These are phyloP conservation scores for Notolepis coatsorum DNA, from an alignment of 2,797 vertebrate species.

Conservation along the genomic window DNA sequence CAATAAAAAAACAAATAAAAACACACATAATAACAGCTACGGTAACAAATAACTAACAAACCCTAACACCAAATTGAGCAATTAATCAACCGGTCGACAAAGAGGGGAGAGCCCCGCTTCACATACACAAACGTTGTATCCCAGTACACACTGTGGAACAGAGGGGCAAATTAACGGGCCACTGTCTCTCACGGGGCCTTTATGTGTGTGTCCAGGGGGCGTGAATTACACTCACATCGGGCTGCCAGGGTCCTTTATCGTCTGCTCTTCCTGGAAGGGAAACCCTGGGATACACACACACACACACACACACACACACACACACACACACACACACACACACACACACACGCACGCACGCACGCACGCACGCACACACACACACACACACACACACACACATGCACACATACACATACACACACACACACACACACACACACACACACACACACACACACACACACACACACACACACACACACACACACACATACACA, in stretches of 20 bases:
- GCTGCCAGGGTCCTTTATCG: conserved; percentile 56
- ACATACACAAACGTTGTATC: neutral
- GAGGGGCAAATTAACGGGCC: conserved; percentile 15
- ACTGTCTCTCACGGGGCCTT: conserved; percentile 23
- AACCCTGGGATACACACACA: conserved; percentile 53
- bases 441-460: no score
- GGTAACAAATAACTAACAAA: no score
- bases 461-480: conserved; percentile 33
- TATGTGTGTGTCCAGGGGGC: conserved; percentile 34
- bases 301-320: no score
- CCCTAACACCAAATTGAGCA: no score
- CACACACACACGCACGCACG: no score
- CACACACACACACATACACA: neutral
- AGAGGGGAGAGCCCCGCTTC: no score
- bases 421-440: no score
- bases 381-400: conserved; percentile 18
- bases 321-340: no score
- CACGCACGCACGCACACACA: conserved; percentile 28
- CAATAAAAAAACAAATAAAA: no score
- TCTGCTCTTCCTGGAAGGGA: conserved; percentile 64
- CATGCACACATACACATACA: neutral
- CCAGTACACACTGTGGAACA: conserved; percentile 6
- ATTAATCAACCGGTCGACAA: no score
- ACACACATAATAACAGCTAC: no score
- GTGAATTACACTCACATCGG: conserved; percentile 42